A percentile compares a stretch with the other conserved stretches of the same genome.
These are phyloP conservation scores for Anastrepha obliqua DNA, from an alignment of 1,140 invertebrate genomes.

Conservation along the genomic window DNA sequence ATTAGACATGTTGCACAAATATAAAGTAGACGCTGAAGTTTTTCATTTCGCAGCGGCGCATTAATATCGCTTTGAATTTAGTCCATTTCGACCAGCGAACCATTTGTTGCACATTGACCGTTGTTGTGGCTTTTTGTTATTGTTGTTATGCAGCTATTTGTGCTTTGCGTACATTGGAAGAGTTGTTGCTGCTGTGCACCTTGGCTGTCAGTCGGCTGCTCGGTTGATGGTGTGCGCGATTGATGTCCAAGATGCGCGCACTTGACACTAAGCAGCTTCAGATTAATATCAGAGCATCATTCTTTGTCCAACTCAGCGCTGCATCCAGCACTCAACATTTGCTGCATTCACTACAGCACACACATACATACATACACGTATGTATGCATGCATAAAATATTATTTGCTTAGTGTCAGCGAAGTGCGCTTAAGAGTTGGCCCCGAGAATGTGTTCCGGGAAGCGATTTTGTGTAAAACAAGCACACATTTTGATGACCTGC, in stretches of 20 bases:
- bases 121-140: neutral
- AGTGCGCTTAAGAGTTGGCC: neutral
- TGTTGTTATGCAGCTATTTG: slow-evolving; percentile 18
- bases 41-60: slow-evolving; percentile 4
- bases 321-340: neutral
- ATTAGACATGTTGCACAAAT: slow-evolving; percentile 38
- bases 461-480: neutral
- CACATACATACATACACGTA: neutral
- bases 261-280: slow-evolving; percentile 53
- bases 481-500: neutral
- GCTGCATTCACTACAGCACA: neutral
- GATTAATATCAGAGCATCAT: slow-evolving; percentile 52
- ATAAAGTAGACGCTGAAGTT: slow-evolving; percentile 12
- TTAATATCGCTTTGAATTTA: slow-evolving; percentile 12
- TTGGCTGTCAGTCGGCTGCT: neutral
- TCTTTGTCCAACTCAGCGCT: slow-evolving; percentile 24
- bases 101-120: neutral
- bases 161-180: neutral
- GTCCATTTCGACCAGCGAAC: neutral
- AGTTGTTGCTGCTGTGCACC: neutral
- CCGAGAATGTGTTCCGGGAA: neutral
- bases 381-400: neutral
- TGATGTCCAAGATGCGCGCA: slow-evolving; percentile 52
- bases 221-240: slow-evolving; percentile 24
- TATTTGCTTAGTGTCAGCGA: neutral